Evolutionary conservation across 2,888 invertebrate species (phyloP), one percentile per base, ranked within the genome.

Genomic region (Agapetus fuscipes): DNA sequence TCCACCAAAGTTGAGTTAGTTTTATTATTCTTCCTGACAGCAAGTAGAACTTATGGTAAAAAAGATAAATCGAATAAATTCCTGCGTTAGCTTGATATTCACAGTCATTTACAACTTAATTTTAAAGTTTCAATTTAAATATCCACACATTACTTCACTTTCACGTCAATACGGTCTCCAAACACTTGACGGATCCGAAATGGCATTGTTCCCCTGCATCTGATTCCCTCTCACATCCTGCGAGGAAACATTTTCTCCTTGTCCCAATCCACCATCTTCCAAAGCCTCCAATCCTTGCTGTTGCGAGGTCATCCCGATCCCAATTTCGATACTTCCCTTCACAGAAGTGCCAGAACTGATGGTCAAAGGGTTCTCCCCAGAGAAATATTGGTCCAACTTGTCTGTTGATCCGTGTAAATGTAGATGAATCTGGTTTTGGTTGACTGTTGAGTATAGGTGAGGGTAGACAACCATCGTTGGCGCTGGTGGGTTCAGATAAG

Each of bases 341-440:
- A 74, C 71, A 12, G 69, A 67, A 41, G 66, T 66, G 12, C 70
- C 65, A 50, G 78, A 75, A 48, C 76, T 76, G 38, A 78, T 74
- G 52, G 78, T 76, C 31, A 78, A 65, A 29, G 48, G 48, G 25
- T 56, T 53, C 51, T 73, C 71, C 47, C 67, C 63, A 31, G 74
- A 72, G 44, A 78, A 62, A 49, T 76, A 79, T 54, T 79, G 79
- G 49, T 80, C 80, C 49, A 76, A 51, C 56, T 79, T 80, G 36
- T 80, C 80, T 4, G 70, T 62, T 12, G 73, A 65, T 34, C 78
- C 76, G 59, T 87, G 86, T 17, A 83, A 60, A 53, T 87, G 87
- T 14, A 87, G 71, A 56, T 88, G 87, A 45, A 87, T 86, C 67
- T 87, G 85, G 59, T 86, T 87, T 60, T 87, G 86, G 57, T 87